Evolutionary conservation across 1,140 invertebrate genomes (phyloP).

Genomic region (Orussus abietinus): DNA sequence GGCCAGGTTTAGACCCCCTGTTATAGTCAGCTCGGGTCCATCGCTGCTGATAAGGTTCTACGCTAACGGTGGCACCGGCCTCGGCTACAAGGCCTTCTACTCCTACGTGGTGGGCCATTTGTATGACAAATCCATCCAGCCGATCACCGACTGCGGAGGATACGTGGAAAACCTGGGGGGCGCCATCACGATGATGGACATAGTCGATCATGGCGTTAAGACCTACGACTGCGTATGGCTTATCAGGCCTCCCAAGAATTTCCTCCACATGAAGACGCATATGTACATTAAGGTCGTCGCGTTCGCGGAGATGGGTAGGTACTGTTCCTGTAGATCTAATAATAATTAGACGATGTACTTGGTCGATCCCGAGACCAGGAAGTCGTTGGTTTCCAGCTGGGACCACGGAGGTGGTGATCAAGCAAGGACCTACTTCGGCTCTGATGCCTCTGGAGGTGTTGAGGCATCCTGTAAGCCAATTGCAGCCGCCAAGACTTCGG

Average conservation of each 20-base stretch:
- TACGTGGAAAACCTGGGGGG: constrained; percentile 70
- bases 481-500: constrained; percentile 50
- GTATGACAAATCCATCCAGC: constrained; percentile 55
- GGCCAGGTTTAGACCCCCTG: constrained; percentile 64
- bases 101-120: constrained; percentile 59
- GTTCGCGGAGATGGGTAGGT: constrained; percentile 64
- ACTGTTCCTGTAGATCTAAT: neutral
- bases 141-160: constrained; percentile 69
- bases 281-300: constrained; percentile 65
- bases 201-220: constrained; percentile 60
- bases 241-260: constrained; percentile 63
- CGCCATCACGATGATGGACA: constrained; percentile 75
- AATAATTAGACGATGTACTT: no score
- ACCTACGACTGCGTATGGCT: constrained; percentile 73
- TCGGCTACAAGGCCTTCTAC: constrained; percentile 68
- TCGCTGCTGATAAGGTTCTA: constrained; percentile 65
- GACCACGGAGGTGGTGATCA: constrained; percentile 59
- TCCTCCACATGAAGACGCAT: constrained; percentile 66
- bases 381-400: constrained; percentile 52
- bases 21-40: constrained; percentile 64
- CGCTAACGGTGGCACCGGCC: constrained; percentile 66
- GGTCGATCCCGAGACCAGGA: no score
- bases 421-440: constrained; percentile 66
- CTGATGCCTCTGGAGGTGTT: constrained; percentile 59
- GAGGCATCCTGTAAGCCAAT: constrained; percentile 52